These are phyloP conservation scores for Rhysida immarginata DNA, from an alignment of 1,140 invertebrate species.

Conservation along the genomic window DNA sequence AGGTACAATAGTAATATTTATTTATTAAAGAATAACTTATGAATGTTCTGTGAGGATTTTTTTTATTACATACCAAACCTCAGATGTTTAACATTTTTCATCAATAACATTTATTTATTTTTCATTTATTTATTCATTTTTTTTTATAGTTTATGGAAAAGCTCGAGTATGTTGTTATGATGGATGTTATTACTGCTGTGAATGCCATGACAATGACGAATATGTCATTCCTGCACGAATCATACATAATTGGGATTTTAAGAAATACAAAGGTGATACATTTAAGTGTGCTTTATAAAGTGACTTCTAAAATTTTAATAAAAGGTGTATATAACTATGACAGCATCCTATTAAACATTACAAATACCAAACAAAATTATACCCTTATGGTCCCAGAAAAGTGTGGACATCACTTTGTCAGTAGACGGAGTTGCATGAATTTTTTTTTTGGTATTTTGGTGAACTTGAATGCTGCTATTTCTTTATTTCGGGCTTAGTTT, in stretches of 20 bases:
- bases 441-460: too few species aligned
- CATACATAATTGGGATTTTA: conserved; percentile 89
- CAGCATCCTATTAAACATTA: too few species aligned
- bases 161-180: conserved; percentile 58
- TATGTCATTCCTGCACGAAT: conserved; percentile 74
- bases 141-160: conserved; percentile 39
- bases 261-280: conserved; percentile 48
- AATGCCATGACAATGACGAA: conserved; percentile 66
- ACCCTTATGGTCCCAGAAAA: too few species aligned
- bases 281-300: conserved; percentile 38
- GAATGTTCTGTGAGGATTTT: too few species aligned
- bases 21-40: too few species aligned
- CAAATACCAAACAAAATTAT: too few species aligned
- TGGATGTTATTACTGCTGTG: conserved; percentile 69
- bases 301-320: too few species aligned
- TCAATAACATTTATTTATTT: neutral
- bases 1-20: neutral
- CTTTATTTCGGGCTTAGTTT: too few species aligned
- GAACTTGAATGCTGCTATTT: too few species aligned
- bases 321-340: too few species aligned
- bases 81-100: neutral
- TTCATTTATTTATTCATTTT: neutral
- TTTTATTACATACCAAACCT: neutral
- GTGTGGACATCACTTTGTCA: too few species aligned
- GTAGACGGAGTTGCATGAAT: too few species aligned